Base-by-base conservation (phyloP, 2,797 vertebrate genomes). In the Molossus alvarezi region DNA sequence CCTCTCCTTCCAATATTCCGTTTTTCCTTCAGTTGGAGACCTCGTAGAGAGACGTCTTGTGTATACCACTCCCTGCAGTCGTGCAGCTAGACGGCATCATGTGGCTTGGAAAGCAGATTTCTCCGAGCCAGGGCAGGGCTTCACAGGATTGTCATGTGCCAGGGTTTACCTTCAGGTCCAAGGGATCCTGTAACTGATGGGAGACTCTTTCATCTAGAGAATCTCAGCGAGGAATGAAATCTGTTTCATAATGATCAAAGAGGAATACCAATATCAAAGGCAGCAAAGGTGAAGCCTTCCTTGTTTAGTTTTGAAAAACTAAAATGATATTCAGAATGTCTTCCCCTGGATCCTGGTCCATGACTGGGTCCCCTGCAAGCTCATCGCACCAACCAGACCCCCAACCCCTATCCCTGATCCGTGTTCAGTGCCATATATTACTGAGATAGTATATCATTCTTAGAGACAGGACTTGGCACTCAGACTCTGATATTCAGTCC, bases 281-380 rank as follows among this genome's bases (percentile, higher is more conserved):
- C n/a, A 89, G 25, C 9, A 82, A 29, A 83, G 6, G 20, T 69
- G 58, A 90, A 81, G 11, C 1, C 65, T 37, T 81, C 37, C 6
- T 20, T 81, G 25, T 65, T 77, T 88, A 5, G 20, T 48, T 94
- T 71, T 92, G 64, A 73, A 84, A 90, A 91, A 27, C 14, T 9
- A 64, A 72, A 85, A 69, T 64, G 1, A 69, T 85, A 45, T 75
- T 86, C 48, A 71, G 15, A 14, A 25, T 53, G 4, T 2, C 0
- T 88, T 60, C 14, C 72, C 14, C 76, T 53, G 21, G 20, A 37
- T 95, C 90, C 27, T 37, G 11, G 72, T 90, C 90, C 93, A 4
- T 1, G 0, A 11, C 80, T 82, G 29, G 23, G 73, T 86, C 55
- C 55, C 29, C 75, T 37, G 21, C 45, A 90, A 51, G 0, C 4